Percentiles rank a stretch among this genome's conserved stretches.
Conservation (phyloP, 2,113 vertebrate genomes). For the Dendropsophus ebraccatus region DNA sequence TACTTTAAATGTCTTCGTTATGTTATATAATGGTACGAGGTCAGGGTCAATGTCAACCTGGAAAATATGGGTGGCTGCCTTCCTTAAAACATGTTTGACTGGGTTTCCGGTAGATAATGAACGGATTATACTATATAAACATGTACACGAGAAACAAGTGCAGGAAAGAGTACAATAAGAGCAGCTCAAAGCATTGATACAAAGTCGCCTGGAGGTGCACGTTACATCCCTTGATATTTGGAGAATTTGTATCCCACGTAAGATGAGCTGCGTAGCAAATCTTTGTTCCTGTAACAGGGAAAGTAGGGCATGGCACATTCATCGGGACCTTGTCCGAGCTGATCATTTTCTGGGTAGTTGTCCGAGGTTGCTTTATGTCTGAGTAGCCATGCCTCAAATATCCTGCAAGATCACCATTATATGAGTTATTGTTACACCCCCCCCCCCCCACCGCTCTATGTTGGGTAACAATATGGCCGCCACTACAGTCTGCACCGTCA, state of each 20-base stretch:
- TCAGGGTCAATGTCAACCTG: too few species aligned
- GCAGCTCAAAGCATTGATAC: not conserved
- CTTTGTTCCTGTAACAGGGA: slow-evolving; percentile 48
- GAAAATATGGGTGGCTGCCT: too few species aligned
- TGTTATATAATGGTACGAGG: too few species aligned
- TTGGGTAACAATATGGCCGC: too few species aligned
- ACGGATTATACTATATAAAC: not conserved
- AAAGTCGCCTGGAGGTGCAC: not conserved
- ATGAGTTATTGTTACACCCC: too few species aligned
- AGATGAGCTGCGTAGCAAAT: not conserved
- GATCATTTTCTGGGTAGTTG: slow-evolving; percentile 15
- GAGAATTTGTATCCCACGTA: slow-evolving; percentile 30
- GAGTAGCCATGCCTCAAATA: slow-evolving; percentile 18
- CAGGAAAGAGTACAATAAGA: not conserved
- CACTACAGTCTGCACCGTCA: too few species aligned
- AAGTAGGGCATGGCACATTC: slow-evolving; percentile 42
- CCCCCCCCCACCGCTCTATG: too few species aligned
- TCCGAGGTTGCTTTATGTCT: slow-evolving; percentile 4
- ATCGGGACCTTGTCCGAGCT: slow-evolving; percentile 18
- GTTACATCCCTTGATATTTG: slow-evolving; percentile 2
- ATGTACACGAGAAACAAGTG: not conserved
- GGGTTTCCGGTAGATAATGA: too few species aligned
- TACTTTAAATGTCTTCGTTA: too few species aligned
- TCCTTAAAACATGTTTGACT: too few species aligned
- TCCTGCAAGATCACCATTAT: slow-evolving; percentile 48